Conservation (phyloP, 2,113 vertebrate genomes). For the Oophaga pumilio region DNA sequence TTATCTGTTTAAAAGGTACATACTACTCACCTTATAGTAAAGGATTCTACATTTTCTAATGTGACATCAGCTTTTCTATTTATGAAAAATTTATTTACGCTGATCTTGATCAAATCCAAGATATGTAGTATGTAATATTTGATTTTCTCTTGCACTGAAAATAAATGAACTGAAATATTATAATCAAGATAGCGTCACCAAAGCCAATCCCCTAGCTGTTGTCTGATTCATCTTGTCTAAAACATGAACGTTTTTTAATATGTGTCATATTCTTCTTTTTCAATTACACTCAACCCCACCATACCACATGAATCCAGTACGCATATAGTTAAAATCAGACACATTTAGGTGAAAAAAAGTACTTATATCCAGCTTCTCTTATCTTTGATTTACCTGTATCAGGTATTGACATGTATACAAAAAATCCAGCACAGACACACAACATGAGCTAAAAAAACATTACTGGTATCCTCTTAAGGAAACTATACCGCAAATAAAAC, state of each 20-base stretch:
- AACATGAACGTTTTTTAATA: not conserved
- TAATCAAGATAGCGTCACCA: not conserved
- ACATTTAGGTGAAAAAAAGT: not conserved
- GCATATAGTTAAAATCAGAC: not conserved
- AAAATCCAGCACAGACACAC: not conserved
- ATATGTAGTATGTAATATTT: too few relatives aligned
- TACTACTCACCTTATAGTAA: not conserved
- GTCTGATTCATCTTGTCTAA: not conserved
- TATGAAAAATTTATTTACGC: not conserved
- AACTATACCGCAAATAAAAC: constrained; percentile 14
- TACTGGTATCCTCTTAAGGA: not conserved
- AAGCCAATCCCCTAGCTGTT: not conserved
- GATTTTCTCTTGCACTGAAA: not conserved
- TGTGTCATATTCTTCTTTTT: not conserved
- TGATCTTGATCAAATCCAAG: not conserved
- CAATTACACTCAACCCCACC: not conserved
- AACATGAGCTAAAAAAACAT: constrained; percentile 25
- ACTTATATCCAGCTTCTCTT: not conserved
- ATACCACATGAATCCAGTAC: not conserved
- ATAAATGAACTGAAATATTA: not conserved
- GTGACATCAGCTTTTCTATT: not conserved
- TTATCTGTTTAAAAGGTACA: too few relatives aligned
- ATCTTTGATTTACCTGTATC: not conserved
- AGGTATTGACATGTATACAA: constrained; percentile 8
- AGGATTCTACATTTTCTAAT: not conserved